These are phyloP conservation scores for Latrodectus hesperus DNA, from an alignment of 2,888 invertebrate species.

Conservation along the genomic window DNA sequence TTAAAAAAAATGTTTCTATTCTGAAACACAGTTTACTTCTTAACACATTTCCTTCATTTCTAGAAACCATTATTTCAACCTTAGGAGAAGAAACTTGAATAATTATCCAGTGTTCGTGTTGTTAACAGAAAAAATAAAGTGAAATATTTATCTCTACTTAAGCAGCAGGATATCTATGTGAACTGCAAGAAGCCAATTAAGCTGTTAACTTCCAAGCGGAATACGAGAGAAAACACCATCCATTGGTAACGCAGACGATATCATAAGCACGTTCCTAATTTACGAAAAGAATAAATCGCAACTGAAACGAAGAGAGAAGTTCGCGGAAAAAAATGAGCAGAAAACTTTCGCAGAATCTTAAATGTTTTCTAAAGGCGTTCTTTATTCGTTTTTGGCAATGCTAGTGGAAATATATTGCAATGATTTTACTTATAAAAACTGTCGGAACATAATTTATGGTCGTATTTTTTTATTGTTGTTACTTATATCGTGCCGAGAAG, in stretches of 20 bases:
- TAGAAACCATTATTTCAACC: background rate
- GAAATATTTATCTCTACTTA: background rate
- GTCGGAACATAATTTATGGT: background rate
- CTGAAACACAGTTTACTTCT: too few species aligned
- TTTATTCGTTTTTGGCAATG: background rate
- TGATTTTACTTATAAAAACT: background rate
- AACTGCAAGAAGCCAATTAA: constrained; percentile 1
- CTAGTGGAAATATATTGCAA: background rate
- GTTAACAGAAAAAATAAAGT: background rate
- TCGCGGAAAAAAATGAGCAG: background rate
- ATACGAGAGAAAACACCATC: background rate
- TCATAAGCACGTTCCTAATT: background rate
- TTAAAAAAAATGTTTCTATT: too few species aligned
- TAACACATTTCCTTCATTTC: too few species aligned
- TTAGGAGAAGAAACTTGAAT: background rate
- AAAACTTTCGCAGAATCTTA: background rate
- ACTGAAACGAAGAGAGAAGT: background rate
- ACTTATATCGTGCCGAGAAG: background rate
- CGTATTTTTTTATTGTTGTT: background rate
- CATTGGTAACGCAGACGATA: background rate
- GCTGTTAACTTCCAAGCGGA: background rate
- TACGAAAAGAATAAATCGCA: constrained; percentile 1
- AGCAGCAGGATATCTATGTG: background rate
- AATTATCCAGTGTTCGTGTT: background rate
- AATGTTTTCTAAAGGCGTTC: background rate